These are phyloP conservation scores for Ovis aries DNA, from an alignment of 2,113 vertebrate species.

Conservation along the genomic window DNA sequence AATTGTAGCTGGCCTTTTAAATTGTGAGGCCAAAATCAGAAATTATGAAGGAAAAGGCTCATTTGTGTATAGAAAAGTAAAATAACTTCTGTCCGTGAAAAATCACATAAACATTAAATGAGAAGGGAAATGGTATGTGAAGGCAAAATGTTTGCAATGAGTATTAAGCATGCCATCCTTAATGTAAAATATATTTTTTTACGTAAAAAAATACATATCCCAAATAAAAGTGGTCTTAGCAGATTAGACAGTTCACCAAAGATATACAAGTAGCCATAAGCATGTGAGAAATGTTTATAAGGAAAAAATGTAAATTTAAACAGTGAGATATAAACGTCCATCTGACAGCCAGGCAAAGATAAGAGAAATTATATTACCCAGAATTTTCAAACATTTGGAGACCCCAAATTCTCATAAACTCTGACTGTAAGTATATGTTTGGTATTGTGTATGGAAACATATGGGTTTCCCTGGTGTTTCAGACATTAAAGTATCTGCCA, in stretches of 20 bases:
- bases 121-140: not conserved
- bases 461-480: not conserved
- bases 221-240: not conserved
- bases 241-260: not conserved
- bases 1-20: not conserved
- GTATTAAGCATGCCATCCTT: not conserved
- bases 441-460: not conserved
- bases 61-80: not conserved
- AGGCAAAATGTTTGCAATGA: not conserved
- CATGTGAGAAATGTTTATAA: not conserved
- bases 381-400: not conserved
- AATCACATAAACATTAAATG: not conserved
- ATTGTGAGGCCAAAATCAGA: not conserved
- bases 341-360: not conserved
- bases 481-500: not conserved
- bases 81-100: not conserved
- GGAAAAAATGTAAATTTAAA: not conserved
- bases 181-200: not conserved
- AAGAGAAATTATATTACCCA: not conserved
- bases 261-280: not conserved
- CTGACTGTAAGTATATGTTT: not conserved
- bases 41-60: not conserved
- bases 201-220: not conserved
- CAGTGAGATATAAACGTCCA: not conserved
- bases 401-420: not conserved